Evolutionary conservation across 30 jellyfish, hydroid and myxozoan genomes (phyloP).

Genomic region (Morbakka virulenta): DNA sequence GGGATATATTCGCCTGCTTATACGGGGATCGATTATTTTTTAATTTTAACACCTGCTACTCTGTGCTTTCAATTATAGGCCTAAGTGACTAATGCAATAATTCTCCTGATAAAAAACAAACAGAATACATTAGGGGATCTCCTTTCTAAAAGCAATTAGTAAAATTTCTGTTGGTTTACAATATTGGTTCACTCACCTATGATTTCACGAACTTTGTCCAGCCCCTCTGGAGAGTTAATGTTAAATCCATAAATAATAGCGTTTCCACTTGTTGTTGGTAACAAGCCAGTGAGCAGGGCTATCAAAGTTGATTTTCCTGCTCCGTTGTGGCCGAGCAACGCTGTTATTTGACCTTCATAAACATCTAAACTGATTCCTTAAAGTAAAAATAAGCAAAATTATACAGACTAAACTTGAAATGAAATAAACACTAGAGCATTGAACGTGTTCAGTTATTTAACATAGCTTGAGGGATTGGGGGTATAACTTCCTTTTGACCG

Average conservation of each 20-base stretch:
- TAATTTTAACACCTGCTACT: too few species aligned
- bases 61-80: too few species aligned
- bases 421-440: not conserved
- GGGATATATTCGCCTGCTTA: too few species aligned
- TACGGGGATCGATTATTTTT: too few species aligned
- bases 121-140: not conserved
- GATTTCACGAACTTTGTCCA: conserved; percentile 74
- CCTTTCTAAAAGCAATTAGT: not conserved
- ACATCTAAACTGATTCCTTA: conserved; percentile 83
- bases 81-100: too few species aligned
- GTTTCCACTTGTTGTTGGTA: conserved; percentile 55
- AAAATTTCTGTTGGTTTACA: too few species aligned
- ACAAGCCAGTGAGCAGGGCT: conserved; percentile 88
- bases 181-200: conserved; percentile 71
- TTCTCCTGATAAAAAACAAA: not conserved
- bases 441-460: too few species aligned
- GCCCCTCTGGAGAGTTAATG: conserved; percentile 56
- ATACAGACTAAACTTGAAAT: not conserved
- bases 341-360: conserved; percentile 87
- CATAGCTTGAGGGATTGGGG: too few species aligned
- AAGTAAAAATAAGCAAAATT: not conserved
- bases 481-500: too few species aligned
- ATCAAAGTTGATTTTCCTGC: conserved; percentile 88
- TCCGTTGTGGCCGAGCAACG: conserved; percentile 90
- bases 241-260: conserved; percentile 73